Percentiles rank a stretch among this genome's conserved stretches.
Evolutionary conservation across 1,140 invertebrate genomes (phyloP).

Genomic region (Macrosteles quadrilineatus): DNA sequence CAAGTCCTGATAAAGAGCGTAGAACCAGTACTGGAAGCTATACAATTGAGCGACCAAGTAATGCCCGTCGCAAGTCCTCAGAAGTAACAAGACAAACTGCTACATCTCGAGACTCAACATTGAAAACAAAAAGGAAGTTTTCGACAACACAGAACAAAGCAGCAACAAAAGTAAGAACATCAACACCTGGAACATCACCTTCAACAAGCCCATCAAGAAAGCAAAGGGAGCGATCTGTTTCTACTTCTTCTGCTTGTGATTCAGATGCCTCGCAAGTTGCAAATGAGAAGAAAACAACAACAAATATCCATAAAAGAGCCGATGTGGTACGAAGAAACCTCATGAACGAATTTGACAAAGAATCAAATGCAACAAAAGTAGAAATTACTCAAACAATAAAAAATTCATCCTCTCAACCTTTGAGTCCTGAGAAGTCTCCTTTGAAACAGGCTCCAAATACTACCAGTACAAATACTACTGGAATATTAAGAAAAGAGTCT

Average conservation of each 20-base stretch:
- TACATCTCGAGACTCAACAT: conserved; percentile 18
- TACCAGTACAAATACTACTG: conserved; percentile 27
- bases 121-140: conserved; percentile 42
- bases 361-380: background rate
- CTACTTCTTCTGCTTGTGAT: conserved; percentile 34
- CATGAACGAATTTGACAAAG: background rate
- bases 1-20: conserved; percentile 36
- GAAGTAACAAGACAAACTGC: conserved; percentile 29
- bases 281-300: conserved; percentile 35
- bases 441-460: conserved; percentile 21
- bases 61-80: conserved; percentile 36
- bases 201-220: conserved; percentile 38
- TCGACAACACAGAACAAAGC: conserved; percentile 42
- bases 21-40: conserved; percentile 41
- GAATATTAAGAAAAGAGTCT: conserved; percentile 28
- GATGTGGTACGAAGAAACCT: conserved; percentile 20
- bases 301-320: conserved; percentile 25
- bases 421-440: conserved; percentile 13
- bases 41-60: conserved; percentile 38
- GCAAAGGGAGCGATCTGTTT: conserved; percentile 14
- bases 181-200: conserved; percentile 44
- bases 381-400: background rate
- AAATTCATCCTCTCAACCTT: background rate
- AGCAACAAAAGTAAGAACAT: conserved; percentile 41
- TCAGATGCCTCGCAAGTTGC: conserved; percentile 42